These are phyloP conservation scores for Bombyx mori DNA, from an alignment of 1,140 invertebrate species.

Conservation along the genomic window DNA sequence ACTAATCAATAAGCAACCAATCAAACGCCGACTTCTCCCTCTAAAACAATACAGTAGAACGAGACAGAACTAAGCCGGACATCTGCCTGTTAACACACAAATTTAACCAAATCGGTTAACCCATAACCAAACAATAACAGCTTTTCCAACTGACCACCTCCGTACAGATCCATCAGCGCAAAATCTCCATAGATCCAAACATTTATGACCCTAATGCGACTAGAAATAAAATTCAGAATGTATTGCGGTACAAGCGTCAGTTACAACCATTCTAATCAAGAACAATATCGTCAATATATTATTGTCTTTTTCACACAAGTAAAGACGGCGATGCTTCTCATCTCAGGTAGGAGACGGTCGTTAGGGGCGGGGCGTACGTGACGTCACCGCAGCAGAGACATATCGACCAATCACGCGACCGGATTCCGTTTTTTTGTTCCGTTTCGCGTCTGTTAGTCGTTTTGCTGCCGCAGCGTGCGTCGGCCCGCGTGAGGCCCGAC, in stretches of 20 bases:
- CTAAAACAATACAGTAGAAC: conserved; percentile 11
- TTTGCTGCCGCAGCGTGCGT: conserved; percentile 1
- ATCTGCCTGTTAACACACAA: conserved; percentile 65
- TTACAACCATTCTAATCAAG: neutral
- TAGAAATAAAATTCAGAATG: too few species aligned
- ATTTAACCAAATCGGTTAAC: conserved; percentile 70
- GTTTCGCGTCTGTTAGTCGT: conserved; percentile 10
- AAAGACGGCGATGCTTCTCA: conserved; percentile 41
- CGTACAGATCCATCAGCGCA: too few species aligned
- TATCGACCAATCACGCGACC: conserved; percentile 32
- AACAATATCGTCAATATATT: conserved; percentile 34
- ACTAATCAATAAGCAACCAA: conserved; percentile 47
- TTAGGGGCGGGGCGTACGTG: conserved; percentile 51
- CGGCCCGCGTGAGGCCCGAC: neutral
- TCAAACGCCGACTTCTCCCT: conserved; percentile 24
- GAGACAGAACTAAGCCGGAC: conserved; percentile 39
- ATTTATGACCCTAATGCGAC: too few species aligned
- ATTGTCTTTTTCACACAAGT: conserved; percentile 38
- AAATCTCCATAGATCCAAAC: too few species aligned
- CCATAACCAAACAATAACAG: conserved; percentile 68
- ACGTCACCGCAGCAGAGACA: conserved; percentile 37
- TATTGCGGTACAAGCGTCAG: too few species aligned
- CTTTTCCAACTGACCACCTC: conserved; percentile 60
- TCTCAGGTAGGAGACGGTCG: conserved; percentile 58
- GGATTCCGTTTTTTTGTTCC: conserved; percentile 26